Conservation (phyloP, 2,797 vertebrate species). For the Sarcoramphus papa region DNA sequence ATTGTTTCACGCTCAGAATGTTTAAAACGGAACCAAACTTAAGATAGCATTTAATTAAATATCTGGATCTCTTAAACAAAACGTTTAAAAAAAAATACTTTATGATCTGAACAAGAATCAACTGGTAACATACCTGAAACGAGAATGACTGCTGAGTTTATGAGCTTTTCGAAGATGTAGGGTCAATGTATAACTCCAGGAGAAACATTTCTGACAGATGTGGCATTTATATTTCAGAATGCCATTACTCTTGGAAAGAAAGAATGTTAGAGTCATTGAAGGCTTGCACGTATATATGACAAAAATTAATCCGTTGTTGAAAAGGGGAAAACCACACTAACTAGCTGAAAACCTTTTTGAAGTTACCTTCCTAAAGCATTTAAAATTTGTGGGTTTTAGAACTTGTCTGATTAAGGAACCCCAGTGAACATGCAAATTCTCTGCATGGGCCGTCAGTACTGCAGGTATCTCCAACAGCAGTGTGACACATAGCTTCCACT, state of each 20-base stretch:
- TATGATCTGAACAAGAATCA: neutral
- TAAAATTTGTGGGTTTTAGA: neutral
- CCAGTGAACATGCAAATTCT: neutral
- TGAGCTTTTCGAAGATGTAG: slow-evolving; percentile 79
- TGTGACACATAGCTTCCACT: neutral
- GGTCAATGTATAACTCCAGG: slow-evolving; percentile 81
- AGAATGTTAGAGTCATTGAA: neutral
- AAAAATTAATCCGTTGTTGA: neutral
- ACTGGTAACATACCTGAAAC: slow-evolving; percentile 70
- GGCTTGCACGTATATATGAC: neutral
- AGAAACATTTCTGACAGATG: slow-evolving; percentile 81
- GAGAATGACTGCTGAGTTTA: slow-evolving; percentile 78
- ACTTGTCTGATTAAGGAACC: neutral
- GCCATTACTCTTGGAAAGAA: slow-evolving; percentile 60
- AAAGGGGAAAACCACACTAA: neutral
- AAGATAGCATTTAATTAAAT: neutral
- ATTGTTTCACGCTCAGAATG: neutral
- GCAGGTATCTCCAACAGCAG: neutral
- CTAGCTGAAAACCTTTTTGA: neutral
- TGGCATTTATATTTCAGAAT: slow-evolving; percentile 78
- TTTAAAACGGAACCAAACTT: neutral
- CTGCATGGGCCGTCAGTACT: neutral
- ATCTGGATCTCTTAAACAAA: neutral
- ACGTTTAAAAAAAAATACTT: neutral
- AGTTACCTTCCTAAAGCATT: neutral